Conservation (phyloP, 2,888 invertebrate genomes). For the Drosophila mulleri region DNA sequence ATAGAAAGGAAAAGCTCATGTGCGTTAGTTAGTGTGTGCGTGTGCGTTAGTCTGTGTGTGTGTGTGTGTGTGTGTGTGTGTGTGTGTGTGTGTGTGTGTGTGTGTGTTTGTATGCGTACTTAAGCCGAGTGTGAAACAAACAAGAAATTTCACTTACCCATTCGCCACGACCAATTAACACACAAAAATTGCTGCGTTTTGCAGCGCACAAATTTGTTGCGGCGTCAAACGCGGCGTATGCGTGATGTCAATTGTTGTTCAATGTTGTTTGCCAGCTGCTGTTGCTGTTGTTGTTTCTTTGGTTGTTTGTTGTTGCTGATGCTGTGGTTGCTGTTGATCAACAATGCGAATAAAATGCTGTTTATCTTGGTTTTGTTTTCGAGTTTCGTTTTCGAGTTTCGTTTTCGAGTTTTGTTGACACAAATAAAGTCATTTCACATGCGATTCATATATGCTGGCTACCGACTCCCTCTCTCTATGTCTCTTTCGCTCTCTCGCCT, state of each 20-base stretch:
- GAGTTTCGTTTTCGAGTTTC: slow-evolving; percentile 25
- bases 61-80: background rate
- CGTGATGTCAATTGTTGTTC: slow-evolving; percentile 49
- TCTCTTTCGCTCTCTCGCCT: background rate
- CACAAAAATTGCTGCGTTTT: slow-evolving; percentile 29
- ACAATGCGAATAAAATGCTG: slow-evolving; percentile 27
- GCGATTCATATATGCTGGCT: slow-evolving; percentile 33
- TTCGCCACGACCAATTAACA: slow-evolving; percentile 55
- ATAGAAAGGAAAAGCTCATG: slow-evolving; percentile 24
- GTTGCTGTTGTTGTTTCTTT: slow-evolving; percentile 7
- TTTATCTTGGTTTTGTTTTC: slow-evolving; percentile 20
- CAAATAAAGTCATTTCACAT: slow-evolving; percentile 50
- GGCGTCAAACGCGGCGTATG: slow-evolving; percentile 49
- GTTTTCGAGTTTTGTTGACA: slow-evolving; percentile 38
- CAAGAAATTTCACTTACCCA: slow-evolving; percentile 44
- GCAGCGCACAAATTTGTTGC: slow-evolving; percentile 10
- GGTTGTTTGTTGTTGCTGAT: slow-evolving; percentile 14
- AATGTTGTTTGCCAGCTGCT: slow-evolving; percentile 17
- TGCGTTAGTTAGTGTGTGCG: background rate
- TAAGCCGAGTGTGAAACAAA: slow-evolving; percentile 33
- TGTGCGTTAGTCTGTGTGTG: background rate
- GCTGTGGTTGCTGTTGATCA: slow-evolving; percentile 22
- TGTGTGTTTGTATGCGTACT: background rate
- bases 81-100: background rate
- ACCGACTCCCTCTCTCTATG: background rate